These are phyloP conservation scores for Thinocorus orbignyianus DNA, from an alignment of 2,113 vertebrate genomes.

Conservation along the genomic window DNA sequence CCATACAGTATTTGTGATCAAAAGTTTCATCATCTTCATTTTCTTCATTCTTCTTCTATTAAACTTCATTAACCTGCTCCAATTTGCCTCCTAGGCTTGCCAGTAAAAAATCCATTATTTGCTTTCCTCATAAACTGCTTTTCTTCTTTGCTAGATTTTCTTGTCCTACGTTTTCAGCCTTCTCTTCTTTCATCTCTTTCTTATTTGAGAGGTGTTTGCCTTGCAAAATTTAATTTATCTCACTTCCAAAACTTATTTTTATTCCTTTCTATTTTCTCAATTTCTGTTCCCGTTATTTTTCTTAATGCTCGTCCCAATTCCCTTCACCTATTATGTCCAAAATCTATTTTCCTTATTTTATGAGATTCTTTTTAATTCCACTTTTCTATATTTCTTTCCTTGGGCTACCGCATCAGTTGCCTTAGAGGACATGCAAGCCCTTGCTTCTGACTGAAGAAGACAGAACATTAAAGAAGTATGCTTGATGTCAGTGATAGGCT, in stretches of 20 bases:
- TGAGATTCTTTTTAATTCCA: not conserved
- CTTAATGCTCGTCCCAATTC: not conserved
- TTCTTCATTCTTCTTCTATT: not conserved
- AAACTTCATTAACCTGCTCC: not conserved
- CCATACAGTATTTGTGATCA: not conserved
- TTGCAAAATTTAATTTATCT: not conserved
- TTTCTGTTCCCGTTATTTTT: not conserved
- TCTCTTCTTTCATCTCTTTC: not conserved
- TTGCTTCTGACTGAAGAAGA: not conserved
- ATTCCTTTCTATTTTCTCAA: not conserved
- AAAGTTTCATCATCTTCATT: not conserved
- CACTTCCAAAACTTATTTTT: not conserved
- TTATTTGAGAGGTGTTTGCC: not conserved
- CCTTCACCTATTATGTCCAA: not conserved
- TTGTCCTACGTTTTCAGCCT: not conserved
- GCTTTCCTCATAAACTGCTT: not conserved
- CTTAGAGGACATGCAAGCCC: not conserved
- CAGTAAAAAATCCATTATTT: not conserved
- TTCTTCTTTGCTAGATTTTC: not conserved
- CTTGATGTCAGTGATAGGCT: not conserved
- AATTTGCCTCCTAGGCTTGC: not conserved
- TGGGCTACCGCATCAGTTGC: not conserved
- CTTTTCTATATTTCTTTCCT: not conserved
- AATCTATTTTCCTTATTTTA: not conserved
- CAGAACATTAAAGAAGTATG: not conserved